Evolutionary conservation across 2,888 invertebrate species (phyloP).

Genomic region (Prosapia bicincta): DNA sequence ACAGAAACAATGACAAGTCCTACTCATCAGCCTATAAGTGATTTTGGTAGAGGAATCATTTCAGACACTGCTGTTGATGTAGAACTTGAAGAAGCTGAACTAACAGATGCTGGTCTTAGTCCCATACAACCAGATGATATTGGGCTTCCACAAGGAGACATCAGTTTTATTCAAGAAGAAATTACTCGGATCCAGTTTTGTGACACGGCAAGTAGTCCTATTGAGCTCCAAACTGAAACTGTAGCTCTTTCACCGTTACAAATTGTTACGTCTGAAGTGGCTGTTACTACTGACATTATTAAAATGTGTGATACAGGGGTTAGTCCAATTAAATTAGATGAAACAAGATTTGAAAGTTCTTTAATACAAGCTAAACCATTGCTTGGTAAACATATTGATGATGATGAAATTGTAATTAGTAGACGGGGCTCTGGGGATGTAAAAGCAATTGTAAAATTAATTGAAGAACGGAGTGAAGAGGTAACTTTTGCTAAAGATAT

Average conservation of each 20-base stretch:
- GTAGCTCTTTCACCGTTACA: slow-evolving; percentile 46
- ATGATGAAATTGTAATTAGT: slow-evolving; percentile 37
- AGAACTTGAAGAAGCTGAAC: slow-evolving; percentile 51
- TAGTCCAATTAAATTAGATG: slow-evolving; percentile 50
- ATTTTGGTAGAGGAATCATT: slow-evolving; percentile 45
- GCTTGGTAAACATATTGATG: slow-evolving; percentile 10
- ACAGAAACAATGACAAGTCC: slow-evolving; percentile 50
- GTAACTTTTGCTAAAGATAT: slow-evolving; percentile 43
- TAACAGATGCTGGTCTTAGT: slow-evolving; percentile 55
- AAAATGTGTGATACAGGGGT: slow-evolving; percentile 53
- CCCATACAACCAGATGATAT: slow-evolving; percentile 54
- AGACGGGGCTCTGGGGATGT: slow-evolving; percentile 51
- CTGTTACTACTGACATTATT: slow-evolving; percentile 51
- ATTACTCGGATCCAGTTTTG: slow-evolving; percentile 45
- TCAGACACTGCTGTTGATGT: slow-evolving; percentile 49
- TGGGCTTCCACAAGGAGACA: slow-evolving; percentile 43
- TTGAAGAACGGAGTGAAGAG: slow-evolving; percentile 50
- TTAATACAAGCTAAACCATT: slow-evolving; percentile 7
- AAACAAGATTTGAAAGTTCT: slow-evolving; percentile 45
- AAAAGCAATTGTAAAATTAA: slow-evolving; percentile 52
- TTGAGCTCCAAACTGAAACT: slow-evolving; percentile 50
- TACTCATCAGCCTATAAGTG: slow-evolving; percentile 35
- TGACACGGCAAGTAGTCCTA: slow-evolving; percentile 52
- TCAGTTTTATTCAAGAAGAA: slow-evolving; percentile 46
- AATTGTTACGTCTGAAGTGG: slow-evolving; percentile 52